Conservation (phyloP, 2,797 vertebrate genomes). For the Myotis daubentonii region DNA sequence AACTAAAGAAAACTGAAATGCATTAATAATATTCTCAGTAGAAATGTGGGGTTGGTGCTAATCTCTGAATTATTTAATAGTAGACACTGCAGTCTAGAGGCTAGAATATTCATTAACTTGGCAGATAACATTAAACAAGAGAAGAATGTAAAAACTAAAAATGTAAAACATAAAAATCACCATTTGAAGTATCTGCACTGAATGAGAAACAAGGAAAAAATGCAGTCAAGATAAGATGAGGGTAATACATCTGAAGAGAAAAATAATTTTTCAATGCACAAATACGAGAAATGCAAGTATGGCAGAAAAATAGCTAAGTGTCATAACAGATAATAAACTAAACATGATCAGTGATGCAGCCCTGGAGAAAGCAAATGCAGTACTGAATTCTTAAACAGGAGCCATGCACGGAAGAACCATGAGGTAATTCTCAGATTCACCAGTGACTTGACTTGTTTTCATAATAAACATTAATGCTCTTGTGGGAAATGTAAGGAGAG, state of each 20-base stretch:
- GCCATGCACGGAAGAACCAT: background rate
- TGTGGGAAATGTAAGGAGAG: background rate
- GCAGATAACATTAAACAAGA: background rate
- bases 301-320: background rate
- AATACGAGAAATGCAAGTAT: background rate
- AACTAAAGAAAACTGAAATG: background rate
- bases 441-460: background rate
- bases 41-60: background rate
- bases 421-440: background rate
- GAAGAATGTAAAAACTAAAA: background rate
- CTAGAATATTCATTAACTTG: background rate
- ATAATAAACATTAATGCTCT: slow-evolving; percentile 25
- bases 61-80: slow-evolving; percentile 43
- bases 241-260: background rate
- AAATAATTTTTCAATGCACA: slow-evolving; percentile 35
- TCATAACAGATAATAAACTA: background rate
- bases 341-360: background rate
- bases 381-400: slow-evolving; percentile 40
- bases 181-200: background rate
- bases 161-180: background rate
- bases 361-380: background rate
- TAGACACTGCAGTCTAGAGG: background rate
- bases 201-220: background rate
- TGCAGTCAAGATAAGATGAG: background rate
- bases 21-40: background rate